Evolutionary conservation across 23 tunicate species (phyloP).

Genomic region (Corella eumyota): DNA sequence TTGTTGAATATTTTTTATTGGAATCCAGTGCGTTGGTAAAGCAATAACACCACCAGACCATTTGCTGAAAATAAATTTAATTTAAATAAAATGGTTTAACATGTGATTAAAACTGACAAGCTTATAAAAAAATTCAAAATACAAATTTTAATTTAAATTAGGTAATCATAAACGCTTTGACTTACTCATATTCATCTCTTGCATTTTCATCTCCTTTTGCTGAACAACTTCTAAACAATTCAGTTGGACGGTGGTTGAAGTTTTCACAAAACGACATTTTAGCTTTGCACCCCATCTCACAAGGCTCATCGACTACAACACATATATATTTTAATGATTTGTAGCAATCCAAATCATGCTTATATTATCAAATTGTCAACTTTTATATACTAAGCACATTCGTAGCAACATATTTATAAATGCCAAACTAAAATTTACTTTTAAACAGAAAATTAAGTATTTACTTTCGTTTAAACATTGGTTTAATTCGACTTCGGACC

Average conservation of each 20-base stretch:
- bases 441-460: too few relatives aligned
- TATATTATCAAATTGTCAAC: too few relatives aligned
- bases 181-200: constrained; percentile 33
- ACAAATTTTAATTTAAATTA: too few relatives aligned
- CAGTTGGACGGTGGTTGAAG: constrained; percentile 71
- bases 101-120: neutral
- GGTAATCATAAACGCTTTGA: too few relatives aligned
- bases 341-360: too few relatives aligned
- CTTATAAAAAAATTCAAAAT: neutral
- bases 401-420: too few relatives aligned
- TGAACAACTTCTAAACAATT: constrained; percentile 48
- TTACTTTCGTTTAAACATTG: too few relatives aligned
- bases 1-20: constrained; percentile 32
- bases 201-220: constrained; percentile 43
- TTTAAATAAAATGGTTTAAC: neutral
- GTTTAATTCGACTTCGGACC: too few relatives aligned
- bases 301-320: constrained; percentile 65
- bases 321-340: too few relatives aligned
- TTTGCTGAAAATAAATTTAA: constrained; percentile 12
- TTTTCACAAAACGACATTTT: constrained; percentile 67
- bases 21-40: constrained; percentile 23
- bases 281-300: constrained; percentile 64
- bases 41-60: constrained; percentile 43
- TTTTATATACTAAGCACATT: too few relatives aligned
- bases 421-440: too few relatives aligned